Evolutionary conservation across 1,140 invertebrate genomes (phyloP).

Genomic region (Tetragonula clypearis): DNA sequence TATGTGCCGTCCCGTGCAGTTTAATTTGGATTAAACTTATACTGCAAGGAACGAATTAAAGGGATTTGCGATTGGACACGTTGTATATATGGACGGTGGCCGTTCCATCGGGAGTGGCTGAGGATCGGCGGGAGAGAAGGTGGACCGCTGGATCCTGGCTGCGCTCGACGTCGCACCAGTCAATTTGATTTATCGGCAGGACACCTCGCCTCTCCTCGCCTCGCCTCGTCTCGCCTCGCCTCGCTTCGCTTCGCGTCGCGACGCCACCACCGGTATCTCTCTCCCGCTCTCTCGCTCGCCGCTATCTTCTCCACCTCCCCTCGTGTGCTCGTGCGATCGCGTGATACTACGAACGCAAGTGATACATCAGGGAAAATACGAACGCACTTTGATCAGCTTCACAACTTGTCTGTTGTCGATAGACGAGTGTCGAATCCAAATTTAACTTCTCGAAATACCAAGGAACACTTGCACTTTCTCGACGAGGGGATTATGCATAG

Average conservation of each 20-base stretch:
- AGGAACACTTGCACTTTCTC: too few relatives aligned
- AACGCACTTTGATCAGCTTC: background rate
- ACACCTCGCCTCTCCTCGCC: slow-evolving; percentile 61
- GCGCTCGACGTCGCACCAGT: slow-evolving; percentile 74
- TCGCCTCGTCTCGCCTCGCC: slow-evolving; percentile 43
- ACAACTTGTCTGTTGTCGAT: too few relatives aligned
- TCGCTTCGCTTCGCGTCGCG: slow-evolving; percentile 46
- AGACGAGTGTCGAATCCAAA: too few relatives aligned
- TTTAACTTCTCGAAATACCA: too few relatives aligned
- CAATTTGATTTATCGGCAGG: slow-evolving; percentile 77
- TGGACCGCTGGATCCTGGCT: slow-evolving; percentile 67
- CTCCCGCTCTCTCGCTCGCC: slow-evolving; percentile 24
- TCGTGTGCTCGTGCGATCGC: background rate
- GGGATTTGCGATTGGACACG: slow-evolving; percentile 79
- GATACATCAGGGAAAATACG: slow-evolving; percentile 36
- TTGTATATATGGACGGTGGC: slow-evolving; percentile 71
- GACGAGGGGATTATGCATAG: too few relatives aligned
- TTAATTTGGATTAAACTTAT: slow-evolving; percentile 79
- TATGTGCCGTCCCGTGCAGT: slow-evolving; percentile 76
- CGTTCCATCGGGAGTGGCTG: slow-evolving; percentile 63
- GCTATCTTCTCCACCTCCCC: background rate
- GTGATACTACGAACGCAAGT: slow-evolving; percentile 43
- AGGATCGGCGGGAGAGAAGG: slow-evolving; percentile 28
- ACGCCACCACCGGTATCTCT: slow-evolving; percentile 45
- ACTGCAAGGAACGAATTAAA: slow-evolving; percentile 79